Evolutionary conservation across 2,888 invertebrate genomes (phyloP).

Genomic region (Unio pictorum): DNA sequence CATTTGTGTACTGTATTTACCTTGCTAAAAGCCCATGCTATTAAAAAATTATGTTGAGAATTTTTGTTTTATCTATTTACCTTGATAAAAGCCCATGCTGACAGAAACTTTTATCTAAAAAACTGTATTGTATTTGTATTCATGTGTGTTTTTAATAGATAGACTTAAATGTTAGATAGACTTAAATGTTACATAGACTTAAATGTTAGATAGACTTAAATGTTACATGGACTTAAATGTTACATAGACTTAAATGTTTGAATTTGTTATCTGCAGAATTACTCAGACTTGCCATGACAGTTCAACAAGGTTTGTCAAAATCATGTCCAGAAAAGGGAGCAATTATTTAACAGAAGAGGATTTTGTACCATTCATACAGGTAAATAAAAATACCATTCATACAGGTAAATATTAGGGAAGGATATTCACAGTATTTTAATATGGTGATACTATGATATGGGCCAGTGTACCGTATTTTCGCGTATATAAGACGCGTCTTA

Average conservation of each 20-base stretch:
- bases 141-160: no score
- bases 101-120: not conserved
- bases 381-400: slow-evolving; percentile 80
- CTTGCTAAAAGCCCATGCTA: no score
- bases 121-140: not conserved
- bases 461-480: not conserved
- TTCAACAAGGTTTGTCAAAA: slow-evolving; percentile 89
- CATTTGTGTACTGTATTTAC: no score
- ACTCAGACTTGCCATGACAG: slow-evolving; percentile 87
- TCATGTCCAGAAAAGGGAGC: slow-evolving; percentile 78
- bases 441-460: not conserved
- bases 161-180: no score
- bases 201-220: no score
- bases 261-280: slow-evolving; percentile 77
- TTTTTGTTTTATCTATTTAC: no score
- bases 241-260: no score
- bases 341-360: slow-evolving; percentile 83
- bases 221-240: no score
- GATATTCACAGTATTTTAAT: not conserved
- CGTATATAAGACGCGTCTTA: no score
- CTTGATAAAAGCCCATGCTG: no score
- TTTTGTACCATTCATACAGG: slow-evolving; percentile 87
- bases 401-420: slow-evolving; percentile 60
- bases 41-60: no score
- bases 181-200: no score